Percentiles rank a stretch among this genome's conserved stretches.
Conservation (phyloP, 2,888 invertebrate genomes). For the Eremobia ochroleuca region DNA sequence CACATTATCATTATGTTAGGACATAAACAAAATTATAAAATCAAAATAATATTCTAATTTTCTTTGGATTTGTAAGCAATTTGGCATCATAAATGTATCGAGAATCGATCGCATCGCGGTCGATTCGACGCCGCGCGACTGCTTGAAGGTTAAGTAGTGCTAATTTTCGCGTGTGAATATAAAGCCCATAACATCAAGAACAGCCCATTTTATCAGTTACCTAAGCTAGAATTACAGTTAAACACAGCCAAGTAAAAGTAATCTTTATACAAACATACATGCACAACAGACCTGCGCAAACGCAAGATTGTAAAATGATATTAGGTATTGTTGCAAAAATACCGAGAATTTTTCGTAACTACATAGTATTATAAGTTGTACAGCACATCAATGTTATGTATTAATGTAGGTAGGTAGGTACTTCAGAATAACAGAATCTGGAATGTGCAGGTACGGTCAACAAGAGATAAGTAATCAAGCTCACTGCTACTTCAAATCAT, state of each 20-base stretch:
- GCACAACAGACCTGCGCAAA: background rate
- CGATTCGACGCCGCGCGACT: too few relatives aligned
- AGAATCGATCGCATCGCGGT: too few relatives aligned
- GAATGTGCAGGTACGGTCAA: background rate
- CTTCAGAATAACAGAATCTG: background rate
- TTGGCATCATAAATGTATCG: too few relatives aligned
- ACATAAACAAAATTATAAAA: too few relatives aligned
- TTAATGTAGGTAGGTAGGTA: background rate
- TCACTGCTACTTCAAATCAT: background rate
- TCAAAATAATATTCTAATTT: too few relatives aligned
- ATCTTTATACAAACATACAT: slow-evolving; percentile 47
- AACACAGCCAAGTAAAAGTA: slow-evolving; percentile 35
- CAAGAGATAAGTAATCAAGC: background rate
- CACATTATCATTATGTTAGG: too few relatives aligned
- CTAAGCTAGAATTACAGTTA: slow-evolving; percentile 9
- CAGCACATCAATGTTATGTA: slow-evolving; percentile 7
- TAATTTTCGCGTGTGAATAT: slow-evolving; percentile 2
- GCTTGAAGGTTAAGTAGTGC: too few relatives aligned
- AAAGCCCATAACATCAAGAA: background rate
- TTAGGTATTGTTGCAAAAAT: slow-evolving; percentile 37
- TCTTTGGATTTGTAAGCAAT: too few relatives aligned
- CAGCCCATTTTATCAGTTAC: slow-evolving; percentile 11
- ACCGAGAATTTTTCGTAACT: slow-evolving; percentile 30
- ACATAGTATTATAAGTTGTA: slow-evolving; percentile 1
- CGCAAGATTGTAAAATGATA: slow-evolving; percentile 16